Percentiles rank a stretch among this genome's conserved stretches.
Conservation (phyloP, 2,888 invertebrate genomes). For the Cephus pulcher region DNA sequence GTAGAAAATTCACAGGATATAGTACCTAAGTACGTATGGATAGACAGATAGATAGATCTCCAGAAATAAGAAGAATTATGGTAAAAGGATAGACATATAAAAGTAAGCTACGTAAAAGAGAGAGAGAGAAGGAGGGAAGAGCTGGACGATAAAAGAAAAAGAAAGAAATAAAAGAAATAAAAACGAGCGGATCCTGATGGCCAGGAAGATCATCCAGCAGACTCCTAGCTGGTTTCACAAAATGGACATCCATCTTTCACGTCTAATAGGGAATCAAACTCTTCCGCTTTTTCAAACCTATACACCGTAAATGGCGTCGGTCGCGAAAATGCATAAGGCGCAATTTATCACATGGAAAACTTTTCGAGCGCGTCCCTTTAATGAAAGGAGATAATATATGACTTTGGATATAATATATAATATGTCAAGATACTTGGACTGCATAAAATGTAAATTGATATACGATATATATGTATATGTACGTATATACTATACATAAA, state of each 20-base stretch:
- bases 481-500: too few species aligned
- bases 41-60: background rate
- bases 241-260: slow-evolving; percentile 2
- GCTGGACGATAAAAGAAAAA: background rate
- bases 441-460: background rate
- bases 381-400: slow-evolving; percentile 1
- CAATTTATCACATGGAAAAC: background rate
- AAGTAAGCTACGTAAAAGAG: too few species aligned
- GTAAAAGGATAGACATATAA: background rate
- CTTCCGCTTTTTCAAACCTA: background rate
- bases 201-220: background rate
- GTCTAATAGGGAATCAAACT: slow-evolving; percentile 7
- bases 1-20: background rate
- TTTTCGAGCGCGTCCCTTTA: background rate
- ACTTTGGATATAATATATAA: background rate
- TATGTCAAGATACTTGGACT: background rate
- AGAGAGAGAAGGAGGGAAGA: background rate
- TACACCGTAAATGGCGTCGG: background rate
- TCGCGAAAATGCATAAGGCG: background rate
- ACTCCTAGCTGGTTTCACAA: background rate
- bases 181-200: background rate
- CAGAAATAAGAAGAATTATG: background rate
- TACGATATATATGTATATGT: background rate
- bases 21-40: background rate
- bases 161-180: background rate